Percentiles rank a stretch among this genome's conserved stretches.
These are phyloP conservation scores for Drosophila baimaii DNA, from an alignment of 1,140 invertebrate genomes.

Conservation along the genomic window DNA sequence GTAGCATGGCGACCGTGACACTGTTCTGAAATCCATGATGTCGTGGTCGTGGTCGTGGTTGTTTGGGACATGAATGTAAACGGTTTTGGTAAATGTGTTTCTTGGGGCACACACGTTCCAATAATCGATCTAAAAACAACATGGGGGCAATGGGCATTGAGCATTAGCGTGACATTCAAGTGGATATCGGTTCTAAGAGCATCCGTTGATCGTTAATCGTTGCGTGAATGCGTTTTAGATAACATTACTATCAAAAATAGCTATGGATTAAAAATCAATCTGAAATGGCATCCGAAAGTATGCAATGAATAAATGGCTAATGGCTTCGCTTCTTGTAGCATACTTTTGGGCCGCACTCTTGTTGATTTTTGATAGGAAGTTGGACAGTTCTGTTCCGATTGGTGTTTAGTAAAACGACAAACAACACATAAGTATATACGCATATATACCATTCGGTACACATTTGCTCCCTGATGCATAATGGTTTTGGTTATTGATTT, in stretches of 20 bases:
- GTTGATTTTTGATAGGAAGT: not conserved
- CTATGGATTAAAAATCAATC: not conserved
- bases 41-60: not conserved
- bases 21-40: conserved; percentile 2
- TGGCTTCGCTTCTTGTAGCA: not conserved
- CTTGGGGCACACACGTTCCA: conserved; percentile 40
- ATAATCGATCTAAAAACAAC: conserved; percentile 4
- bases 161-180: conserved; percentile 10
- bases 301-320: not conserved
- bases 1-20: not conserved
- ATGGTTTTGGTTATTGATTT: conserved; percentile 6
- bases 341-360: not conserved
- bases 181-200: not conserved
- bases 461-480: not conserved
- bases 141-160: conserved; percentile 19
- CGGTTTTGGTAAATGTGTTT: conserved; percentile 25
- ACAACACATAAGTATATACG: not conserved
- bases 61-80: conserved; percentile 2
- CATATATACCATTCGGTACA: not conserved
- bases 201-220: not conserved
- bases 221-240: not conserved
- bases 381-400: not conserved
- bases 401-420: not conserved
- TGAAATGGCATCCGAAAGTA: not conserved
- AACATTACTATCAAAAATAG: conserved; percentile 6